Base-by-base conservation (phyloP, 2,888 invertebrate species). In the Tillus elongatus region DNA sequence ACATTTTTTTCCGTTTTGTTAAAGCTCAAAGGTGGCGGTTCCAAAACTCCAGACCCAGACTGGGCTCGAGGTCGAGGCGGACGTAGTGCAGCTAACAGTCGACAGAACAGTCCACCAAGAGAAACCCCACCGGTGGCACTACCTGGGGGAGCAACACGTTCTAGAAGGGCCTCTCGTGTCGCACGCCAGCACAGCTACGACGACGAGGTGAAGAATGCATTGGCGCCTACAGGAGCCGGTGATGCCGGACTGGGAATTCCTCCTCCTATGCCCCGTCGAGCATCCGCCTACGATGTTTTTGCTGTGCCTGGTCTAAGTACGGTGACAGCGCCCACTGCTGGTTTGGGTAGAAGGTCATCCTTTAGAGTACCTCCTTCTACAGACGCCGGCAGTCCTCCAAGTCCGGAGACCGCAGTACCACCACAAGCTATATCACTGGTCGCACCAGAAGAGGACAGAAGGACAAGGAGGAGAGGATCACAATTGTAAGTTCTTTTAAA, bases 281-380 rank as follows among this genome's bases (percentile, higher is more conserved):
- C 83, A 43, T 88, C 88, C 27, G 87, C 88, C 10, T 88, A 88
- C 53, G 88, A 88, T 56, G 84, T 89, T 9, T 86, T 83, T 52
- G 78, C 80, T 49, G 79, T 79, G 2, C 79, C 81, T 2, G 75
- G 74, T 35, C 62, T 48, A 51, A 69, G 61, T 13, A 66, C 65
- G 6, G 69, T 68, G 24, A 62, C 65, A 15, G 46, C 58, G 14
- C 44, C 54, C 4, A 45, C 54, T n/a, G 44, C 49, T 11, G 50
- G 51, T 8, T 8, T 6, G 10, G 57, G 56, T 26, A 49, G 63
- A 37, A 71, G 76, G 39, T 75, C 75, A 35, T 81, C 74, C 4
- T 80, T 75, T 62, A 74, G 76, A 47, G 69, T 65, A 13, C 69
- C 73, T n/a, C 64, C 74, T 9, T 6, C 24, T 19, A 8, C 24